Conservation (phyloP, 2,113 vertebrate species). For the Poeciliopsis occidentalis region DNA sequence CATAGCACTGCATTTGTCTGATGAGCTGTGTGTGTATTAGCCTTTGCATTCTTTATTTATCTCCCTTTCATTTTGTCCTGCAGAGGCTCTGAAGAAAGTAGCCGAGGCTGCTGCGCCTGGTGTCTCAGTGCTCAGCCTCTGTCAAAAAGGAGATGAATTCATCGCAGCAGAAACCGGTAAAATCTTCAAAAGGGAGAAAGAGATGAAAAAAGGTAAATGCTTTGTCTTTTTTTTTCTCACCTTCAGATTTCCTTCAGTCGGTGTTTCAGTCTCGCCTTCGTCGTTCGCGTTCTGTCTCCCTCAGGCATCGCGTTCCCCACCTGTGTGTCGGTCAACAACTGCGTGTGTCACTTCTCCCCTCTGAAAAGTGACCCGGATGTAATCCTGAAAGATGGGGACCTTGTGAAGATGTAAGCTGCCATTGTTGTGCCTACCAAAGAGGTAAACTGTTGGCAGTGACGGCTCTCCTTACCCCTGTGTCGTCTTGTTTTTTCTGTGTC, state of each 20-base stretch:
- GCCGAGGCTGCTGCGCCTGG: slow-evolving; percentile 85
- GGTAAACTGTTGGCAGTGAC: background rate
- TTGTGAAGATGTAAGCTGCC: slow-evolving; percentile 92
- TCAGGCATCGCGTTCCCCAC: slow-evolving; percentile 96
- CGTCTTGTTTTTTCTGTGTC: slow-evolving; percentile 32
- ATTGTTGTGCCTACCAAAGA: background rate
- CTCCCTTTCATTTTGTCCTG: background rate
- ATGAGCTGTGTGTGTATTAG: background rate
- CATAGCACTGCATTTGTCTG: background rate
- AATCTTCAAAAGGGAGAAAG: slow-evolving; percentile 98
- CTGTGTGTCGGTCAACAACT: slow-evolving; percentile 97
- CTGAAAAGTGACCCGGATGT: slow-evolving; percentile 96
- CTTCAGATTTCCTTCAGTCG: background rate
- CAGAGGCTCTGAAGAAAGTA: slow-evolving; percentile 88
- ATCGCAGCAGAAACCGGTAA: slow-evolving; percentile 93
- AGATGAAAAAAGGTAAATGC: slow-evolving; percentile 95
- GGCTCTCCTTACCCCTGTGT: background rate
- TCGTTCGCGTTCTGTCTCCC: background rate
- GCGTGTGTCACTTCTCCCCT: slow-evolving; percentile 97
- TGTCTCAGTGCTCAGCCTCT: slow-evolving; percentile 88
- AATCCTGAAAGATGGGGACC: slow-evolving; percentile 90
- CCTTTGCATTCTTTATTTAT: background rate
- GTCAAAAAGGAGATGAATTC: slow-evolving; percentile 92
- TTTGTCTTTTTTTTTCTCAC: background rate
- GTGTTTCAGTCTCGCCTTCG: background rate